Base-by-base conservation (phyloP, 2,888 invertebrate species). In the Synergus gifuensis region DNA sequence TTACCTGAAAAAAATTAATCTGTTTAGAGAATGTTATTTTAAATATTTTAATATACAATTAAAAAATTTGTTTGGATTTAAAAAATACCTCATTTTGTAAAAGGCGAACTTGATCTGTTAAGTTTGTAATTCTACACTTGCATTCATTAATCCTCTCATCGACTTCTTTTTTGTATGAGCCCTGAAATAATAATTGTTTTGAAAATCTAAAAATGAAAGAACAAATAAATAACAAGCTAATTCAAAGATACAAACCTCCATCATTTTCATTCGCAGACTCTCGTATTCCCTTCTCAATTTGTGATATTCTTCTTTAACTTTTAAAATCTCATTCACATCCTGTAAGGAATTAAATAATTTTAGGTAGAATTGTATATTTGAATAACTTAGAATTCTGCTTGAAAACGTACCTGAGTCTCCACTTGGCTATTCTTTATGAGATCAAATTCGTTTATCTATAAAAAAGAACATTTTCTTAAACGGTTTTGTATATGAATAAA, bases 21-120 rank as follows among this genome's bases (percentile, higher is more conserved):
- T 28, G n/a, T 80, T 77, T 22, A 69, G 28, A 40, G 12, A 28
- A 7, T 4, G 36, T 36, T 44, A 46, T 42, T 40, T 42, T n/a
- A 0, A 16, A 16, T 22, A 22, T 76, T 9, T 49, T 14, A 40
- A 60, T 62, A 62, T 2, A 18, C 18, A 62, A 60, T 28, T 18
- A 18, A 40, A 77, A 36, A 14, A 46, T 66, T 28, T 67, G 0
- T 60, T 54, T 58, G 3, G 16, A 36, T 9, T 54, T 28, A 1
- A 28, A 1, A 54, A 40, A 76, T 85, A 90, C 90, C 83, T 90
- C 89, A 18, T 85, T 87, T 81, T 87, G 84, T 18, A 90, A 79
- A 81, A 83, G 80, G 76, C 83, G 85, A 67, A 90, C 78, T 85
- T 89, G 86, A 60, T 87, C 85, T 81, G 87, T 84, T 76, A 88